Evolutionary conservation across 2,888 invertebrate species (phyloP).

Genomic region (Ecliptopera silaceata): DNA sequence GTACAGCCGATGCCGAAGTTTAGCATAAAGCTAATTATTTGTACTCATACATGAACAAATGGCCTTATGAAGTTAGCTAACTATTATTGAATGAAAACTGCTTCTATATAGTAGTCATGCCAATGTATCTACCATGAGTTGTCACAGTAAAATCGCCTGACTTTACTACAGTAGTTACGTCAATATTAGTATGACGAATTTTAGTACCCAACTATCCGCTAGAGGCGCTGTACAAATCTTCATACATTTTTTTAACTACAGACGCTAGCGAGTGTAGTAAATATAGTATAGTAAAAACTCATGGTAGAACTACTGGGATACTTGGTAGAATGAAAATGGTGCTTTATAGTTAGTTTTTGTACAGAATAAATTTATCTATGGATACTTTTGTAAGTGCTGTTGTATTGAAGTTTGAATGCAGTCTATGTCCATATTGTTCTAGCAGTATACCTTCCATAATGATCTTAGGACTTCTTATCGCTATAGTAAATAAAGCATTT

Average conservation of each 20-base stretch:
- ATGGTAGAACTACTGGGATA: no score
- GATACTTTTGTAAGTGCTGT: constrained; percentile 72
- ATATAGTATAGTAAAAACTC: no score
- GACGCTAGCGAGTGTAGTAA: no score
- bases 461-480: constrained; percentile 3
- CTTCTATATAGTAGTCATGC: constrained; percentile 45
- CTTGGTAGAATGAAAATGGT: constrained; percentile 76
- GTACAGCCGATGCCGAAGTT: constrained; percentile 34
- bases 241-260: no score
- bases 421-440: constrained; percentile 13
- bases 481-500: constrained; percentile 11
- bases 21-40: constrained; percentile 36
- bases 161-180: no score
- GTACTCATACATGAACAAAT: constrained; percentile 46
- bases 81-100: constrained; percentile 39
- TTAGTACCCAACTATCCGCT: no score
- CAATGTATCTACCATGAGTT: no score
- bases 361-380: constrained; percentile 79
- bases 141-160: no score
- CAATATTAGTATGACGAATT: no score
- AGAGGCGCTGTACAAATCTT: no score
- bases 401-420: constrained; percentile 47
- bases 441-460: constrained; percentile 17
- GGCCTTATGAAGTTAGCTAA: constrained; percentile 56
- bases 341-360: constrained; percentile 81